phyloP scores from a whole-genome alignment of 2,797 vertebrate species.

The Petrocephalus schoutedeni region DNA sequence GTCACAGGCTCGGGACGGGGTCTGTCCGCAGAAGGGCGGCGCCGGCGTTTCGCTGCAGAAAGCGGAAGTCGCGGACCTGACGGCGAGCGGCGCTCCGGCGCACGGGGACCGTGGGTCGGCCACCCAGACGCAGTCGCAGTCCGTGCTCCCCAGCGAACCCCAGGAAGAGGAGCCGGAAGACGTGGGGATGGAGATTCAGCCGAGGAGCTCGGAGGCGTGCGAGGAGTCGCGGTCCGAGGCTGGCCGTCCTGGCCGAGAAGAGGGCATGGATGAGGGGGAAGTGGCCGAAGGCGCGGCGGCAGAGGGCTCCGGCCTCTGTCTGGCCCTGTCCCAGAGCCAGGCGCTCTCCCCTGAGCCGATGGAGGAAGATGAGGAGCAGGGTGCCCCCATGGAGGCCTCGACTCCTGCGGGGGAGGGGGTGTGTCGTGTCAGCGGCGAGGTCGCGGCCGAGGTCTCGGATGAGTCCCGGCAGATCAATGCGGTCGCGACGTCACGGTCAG shows the following conservation, averaged over 20 bases:
- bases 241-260: constrained; percentile 26
- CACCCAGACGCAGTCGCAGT: constrained; percentile 36
- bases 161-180: not conserved
- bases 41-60: constrained; percentile 28
- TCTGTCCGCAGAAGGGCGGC: constrained; percentile 23
- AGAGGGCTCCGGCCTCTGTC: constrained; percentile 45
- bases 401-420: not conserved
- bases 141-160: constrained; percentile 31
- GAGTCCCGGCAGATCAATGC: constrained; percentile 35
- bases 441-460: constrained; percentile 38
- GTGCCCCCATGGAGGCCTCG: not conserved
- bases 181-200: constrained; percentile 24
- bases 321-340: constrained; percentile 63
- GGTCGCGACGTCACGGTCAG: not conserved
- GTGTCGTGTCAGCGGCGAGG: constrained; percentile 34
- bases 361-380: constrained; percentile 41
- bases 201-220: not conserved
- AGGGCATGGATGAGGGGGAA: constrained; percentile 37
- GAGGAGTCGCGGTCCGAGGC: constrained; percentile 22
- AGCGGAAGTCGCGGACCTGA: constrained; percentile 32
- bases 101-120: constrained; percentile 11
- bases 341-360: constrained; percentile 55
- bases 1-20: not conserved
- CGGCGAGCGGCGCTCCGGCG: constrained; percentile 36
- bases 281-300: constrained; percentile 21